These are phyloP conservation scores for Diaperis boleti DNA, from an alignment of 2,888 invertebrate species.

Conservation along the genomic window DNA sequence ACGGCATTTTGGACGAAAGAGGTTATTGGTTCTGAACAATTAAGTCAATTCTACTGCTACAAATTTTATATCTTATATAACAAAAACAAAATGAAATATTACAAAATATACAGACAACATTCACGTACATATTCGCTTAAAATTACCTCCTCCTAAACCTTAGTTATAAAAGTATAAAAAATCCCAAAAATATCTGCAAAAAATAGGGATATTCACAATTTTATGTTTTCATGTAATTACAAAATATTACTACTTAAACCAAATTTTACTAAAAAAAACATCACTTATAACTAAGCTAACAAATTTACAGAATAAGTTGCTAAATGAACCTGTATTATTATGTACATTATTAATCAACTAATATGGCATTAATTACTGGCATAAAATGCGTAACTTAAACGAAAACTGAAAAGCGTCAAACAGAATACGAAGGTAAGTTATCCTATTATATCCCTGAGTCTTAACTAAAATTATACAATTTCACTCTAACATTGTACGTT, in stretches of 20 bases:
- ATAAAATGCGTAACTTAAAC: conserved; percentile 40
- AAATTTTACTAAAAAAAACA: conserved; percentile 38
- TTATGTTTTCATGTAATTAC: conserved; percentile 43
- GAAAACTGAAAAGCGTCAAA: conserved; percentile 5
- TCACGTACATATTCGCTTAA: conserved; percentile 46
- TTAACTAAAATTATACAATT: conserved; percentile 31
- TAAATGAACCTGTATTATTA: conserved; percentile 24
- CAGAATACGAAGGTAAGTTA: conserved; percentile 13
- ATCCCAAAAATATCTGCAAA: conserved; percentile 63
- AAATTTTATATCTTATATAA: conserved; percentile 61
- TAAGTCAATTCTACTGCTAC: conserved; percentile 43
- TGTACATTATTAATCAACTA: conserved; percentile 48
- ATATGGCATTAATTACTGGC: conserved; percentile 57
- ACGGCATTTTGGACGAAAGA: too few species aligned
- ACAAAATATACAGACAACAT: conserved; percentile 60
- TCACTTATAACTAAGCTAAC: conserved; percentile 9
- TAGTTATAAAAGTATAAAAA: conserved; percentile 64
- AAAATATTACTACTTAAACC: conserved; percentile 51
- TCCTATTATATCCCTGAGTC: conserved; percentile 40
- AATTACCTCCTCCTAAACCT: conserved; percentile 37
- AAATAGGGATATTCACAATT: conserved; percentile 60
- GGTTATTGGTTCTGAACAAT: background rate
- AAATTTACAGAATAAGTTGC: conserved; percentile 25
- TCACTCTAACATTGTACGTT: conserved; percentile 35
- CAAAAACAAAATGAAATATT: conserved; percentile 56